Evolutionary conservation across 2,888 invertebrate genomes (phyloP), one percentile per base, ranked within the genome.

Genomic region (Shargacucullia verbasci): DNA sequence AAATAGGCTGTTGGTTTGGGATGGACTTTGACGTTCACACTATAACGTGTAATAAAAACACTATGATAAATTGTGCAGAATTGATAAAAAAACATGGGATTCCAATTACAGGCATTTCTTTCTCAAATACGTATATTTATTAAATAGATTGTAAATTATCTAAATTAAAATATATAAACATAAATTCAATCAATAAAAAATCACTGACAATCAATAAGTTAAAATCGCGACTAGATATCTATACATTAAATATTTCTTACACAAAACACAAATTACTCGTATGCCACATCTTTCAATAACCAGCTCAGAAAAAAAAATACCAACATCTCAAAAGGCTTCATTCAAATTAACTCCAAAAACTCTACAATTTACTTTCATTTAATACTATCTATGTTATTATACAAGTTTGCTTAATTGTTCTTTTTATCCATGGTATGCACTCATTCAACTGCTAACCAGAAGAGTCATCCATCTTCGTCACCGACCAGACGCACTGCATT

Each of bases 391-490:
- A 69, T 50, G 60, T 56, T 68, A 77, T 73, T 70, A 70, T 68
- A 65, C 57, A 56, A 59, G 65, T 46, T 57, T 60, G 45, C 59
- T 75, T 78, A 77, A 79, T 78, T 74, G 70, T 79, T 78, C 70
- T 70, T 77, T 78, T 75, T 73, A 67, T 67, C 70, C 64, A 70
- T 69, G 70, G 75, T 70, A 81, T 85, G 82, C 85, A 84, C 85
- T 88, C 88, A 87, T 88, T 87, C 87, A 86, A 76, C 82, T 82
- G 81, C 86, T 88, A 81, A 88, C 85, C 86, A 87, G 83, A 75
- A 81, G 75, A 75, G 66, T 76, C 90, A 93, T 92, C 91, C 85
- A 89, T 93, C 93, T 92, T 93, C 92, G 87, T 93, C 93, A 90
- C 67, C 63, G 73, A 54, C 82, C 85, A 89, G 85, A 87, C 89